Percentiles rank a stretch among this genome's conserved stretches.
Conservation (phyloP, 2,113 vertebrate species). For the Phyllostomus hastatus region DNA sequence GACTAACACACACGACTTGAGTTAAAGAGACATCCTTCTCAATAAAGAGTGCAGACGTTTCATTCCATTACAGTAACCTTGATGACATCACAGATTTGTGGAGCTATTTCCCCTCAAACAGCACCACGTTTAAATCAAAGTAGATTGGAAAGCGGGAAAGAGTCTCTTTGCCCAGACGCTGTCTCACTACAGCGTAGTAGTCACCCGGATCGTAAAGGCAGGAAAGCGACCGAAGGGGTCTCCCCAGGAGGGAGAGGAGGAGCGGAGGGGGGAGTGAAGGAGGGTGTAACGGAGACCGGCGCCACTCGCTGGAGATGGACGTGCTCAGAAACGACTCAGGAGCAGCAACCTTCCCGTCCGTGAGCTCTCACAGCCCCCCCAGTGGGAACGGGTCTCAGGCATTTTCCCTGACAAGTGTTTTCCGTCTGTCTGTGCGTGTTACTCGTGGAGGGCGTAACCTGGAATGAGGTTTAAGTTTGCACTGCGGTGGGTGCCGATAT, state of each 20-base stretch:
- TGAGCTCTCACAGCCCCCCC: neutral
- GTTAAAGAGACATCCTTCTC: neutral
- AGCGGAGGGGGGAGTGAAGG: neutral
- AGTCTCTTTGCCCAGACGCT: neutral
- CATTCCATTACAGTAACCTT: neutral
- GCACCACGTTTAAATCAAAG: neutral
- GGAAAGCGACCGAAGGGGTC: neutral
- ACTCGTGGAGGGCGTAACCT: conserved; percentile 20
- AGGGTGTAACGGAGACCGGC: neutral
- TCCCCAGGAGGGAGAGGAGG: neutral
- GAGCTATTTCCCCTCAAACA: neutral
- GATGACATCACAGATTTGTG: neutral
- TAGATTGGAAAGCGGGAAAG: neutral
- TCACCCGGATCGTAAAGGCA: neutral
- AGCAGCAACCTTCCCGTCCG: neutral
- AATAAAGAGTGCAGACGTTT: neutral
- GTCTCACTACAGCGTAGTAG: neutral
- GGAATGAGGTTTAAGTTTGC: neutral
- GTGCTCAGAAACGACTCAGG: rapidly evolving
- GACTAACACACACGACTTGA: neutral
- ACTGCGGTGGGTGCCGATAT: neutral
- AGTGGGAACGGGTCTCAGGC: conserved; percentile 18
- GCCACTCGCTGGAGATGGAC: rapidly evolving
- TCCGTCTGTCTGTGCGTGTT: neutral
- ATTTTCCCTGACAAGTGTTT: conserved; percentile 18